Evolutionary conservation across 2,113 vertebrate genomes (phyloP).

Genomic region (Corythornis vintsioides): DNA sequence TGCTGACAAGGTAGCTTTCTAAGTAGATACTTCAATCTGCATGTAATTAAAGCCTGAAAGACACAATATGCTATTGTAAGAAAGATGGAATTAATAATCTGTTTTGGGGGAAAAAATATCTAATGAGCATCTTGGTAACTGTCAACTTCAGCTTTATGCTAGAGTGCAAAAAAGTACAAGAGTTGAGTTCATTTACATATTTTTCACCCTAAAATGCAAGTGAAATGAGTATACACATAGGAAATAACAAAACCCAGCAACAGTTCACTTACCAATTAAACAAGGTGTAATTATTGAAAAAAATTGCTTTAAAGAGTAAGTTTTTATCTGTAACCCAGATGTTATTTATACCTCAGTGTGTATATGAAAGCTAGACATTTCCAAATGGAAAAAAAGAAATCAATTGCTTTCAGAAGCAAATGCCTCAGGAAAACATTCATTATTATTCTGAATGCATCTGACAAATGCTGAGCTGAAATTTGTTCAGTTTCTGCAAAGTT

Average conservation of each 20-base stretch:
- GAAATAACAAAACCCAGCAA: neutral
- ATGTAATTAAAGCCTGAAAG: neutral
- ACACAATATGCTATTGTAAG: neutral
- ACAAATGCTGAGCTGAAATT: slow-evolving; percentile 5
- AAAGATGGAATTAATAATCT: neutral
- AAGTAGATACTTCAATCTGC: neutral
- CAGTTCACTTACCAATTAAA: neutral
- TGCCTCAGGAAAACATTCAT: slow-evolving; percentile 6
- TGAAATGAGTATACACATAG: neutral
- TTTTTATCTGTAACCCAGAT: neutral
- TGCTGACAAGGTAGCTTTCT: neutral
- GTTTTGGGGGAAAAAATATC: neutral
- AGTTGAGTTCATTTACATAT: neutral
- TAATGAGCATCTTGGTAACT: slow-evolving; percentile 11
- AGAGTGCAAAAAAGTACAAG: neutral
- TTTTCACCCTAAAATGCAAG: neutral
- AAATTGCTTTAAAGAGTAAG: neutral
- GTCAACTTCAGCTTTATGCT: neutral
- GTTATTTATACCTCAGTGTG: neutral
- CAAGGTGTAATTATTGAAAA: slow-evolving; percentile 12
- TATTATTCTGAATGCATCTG: slow-evolving; percentile 17
- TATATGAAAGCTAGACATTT: slow-evolving; percentile 16
- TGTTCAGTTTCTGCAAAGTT: neutral
- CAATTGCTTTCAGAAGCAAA: neutral
- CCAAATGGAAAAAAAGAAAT: neutral